These are phyloP conservation scores for Malurus melanocephalus DNA, from an alignment of 2,113 vertebrate genomes.

Conservation along the genomic window DNA sequence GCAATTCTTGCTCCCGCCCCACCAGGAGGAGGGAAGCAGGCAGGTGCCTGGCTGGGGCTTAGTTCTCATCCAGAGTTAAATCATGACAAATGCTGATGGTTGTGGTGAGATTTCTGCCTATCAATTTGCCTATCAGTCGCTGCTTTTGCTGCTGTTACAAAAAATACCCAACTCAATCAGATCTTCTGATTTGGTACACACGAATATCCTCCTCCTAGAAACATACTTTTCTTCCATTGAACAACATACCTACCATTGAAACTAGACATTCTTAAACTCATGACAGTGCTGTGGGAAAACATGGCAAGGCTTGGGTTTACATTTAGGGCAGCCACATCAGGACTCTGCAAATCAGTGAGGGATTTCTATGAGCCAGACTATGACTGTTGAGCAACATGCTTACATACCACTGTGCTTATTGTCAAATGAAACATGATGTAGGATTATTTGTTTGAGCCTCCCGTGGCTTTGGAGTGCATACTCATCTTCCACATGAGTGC, in stretches of 20 bases:
- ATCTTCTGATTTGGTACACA: not conserved
- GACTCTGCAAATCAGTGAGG: not conserved
- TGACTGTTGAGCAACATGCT: not conserved
- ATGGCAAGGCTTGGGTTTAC: not conserved
- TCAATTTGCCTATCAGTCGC: not conserved
- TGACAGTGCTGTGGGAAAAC: not conserved
- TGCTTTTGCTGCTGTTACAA: conserved; percentile 30
- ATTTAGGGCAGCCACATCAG: not conserved
- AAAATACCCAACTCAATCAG: not conserved
- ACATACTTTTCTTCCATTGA: not conserved
- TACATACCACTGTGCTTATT: not conserved
- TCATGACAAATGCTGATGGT: not conserved
- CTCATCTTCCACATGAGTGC: not conserved
- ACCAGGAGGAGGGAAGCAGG: not conserved
- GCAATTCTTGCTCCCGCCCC: not conserved
- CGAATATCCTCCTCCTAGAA: not conserved
- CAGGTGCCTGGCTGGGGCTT: not conserved
- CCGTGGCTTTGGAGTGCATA: not conserved
- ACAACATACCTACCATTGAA: not conserved
- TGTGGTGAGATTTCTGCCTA: conserved; percentile 11
- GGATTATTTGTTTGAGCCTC: not conserved
- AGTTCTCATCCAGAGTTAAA: not conserved
- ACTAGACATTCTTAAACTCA: not conserved
- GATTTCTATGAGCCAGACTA: not conserved
- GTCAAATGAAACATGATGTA: not conserved